Base-by-base conservation (phyloP, 2,113 vertebrate genomes). In the Lontra canadensis region DNA sequence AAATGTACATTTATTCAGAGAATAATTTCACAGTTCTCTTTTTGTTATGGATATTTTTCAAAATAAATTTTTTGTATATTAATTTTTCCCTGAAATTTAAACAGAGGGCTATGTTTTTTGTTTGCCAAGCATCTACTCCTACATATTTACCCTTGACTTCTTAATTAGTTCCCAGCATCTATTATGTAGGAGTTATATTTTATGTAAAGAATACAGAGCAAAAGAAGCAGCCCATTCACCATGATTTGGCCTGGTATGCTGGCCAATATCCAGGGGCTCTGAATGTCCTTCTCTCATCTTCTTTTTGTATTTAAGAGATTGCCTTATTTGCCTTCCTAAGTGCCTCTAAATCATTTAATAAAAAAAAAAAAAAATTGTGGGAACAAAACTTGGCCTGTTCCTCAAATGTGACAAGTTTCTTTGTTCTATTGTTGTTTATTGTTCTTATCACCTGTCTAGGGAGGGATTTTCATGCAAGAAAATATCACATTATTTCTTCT, bases 351-450 rank as follows among this genome's bases (percentile, higher is more conserved):
- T 78, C 69, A 90, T 76, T 88, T 87, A 92, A 87, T 94, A 1
- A 76, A 95, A 63, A 83, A 31, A 29, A 96, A 96, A 29, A 89
- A 96, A 96, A 80, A 88, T 11, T n/a, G 4, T 29, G 17, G 7
- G 5, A 78, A 85, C 3, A 47, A 93, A 63, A 94, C 65, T 52
- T 69, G 39, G 55, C 2, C 11, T 44, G 10, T 23, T 76, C 20
- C 59, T 36, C 52, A 44, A 78, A 86, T 52, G 4, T 49, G 26
- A 82, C 71, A 80, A 57, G 8, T 79, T 34, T 67, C 57, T 74
- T 73, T 59, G 81, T 52, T 95, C 83, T 61, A 25, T 39, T 61
- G 14, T 20, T 76, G 31, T 78, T 96, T 94, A 10, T 34, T 71
- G 17, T 69, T 83, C 31, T 42, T 90, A 18, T 42, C 34, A 55